These are phyloP conservation scores for Nephrotoma appendiculata DNA, from an alignment of 2,888 invertebrate species.

Conservation along the genomic window DNA sequence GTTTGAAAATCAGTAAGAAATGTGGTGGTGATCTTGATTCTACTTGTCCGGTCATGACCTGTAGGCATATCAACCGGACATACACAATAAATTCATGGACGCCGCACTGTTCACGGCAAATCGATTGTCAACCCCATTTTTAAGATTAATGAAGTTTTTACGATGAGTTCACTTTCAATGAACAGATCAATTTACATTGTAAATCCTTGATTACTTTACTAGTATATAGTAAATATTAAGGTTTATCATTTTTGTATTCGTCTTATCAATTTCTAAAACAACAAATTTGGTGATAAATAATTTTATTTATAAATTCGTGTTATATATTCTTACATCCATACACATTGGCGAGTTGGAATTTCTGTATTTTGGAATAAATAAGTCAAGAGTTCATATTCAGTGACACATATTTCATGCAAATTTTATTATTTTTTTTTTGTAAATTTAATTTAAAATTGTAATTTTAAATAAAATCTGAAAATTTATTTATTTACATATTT, in stretches of 20 bases:
- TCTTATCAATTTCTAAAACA: not conserved
- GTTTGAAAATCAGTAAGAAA: too few relatives aligned
- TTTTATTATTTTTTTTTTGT: not conserved
- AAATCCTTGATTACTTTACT: not conserved
- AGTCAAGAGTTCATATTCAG: conserved; percentile 2
- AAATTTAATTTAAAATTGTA: not conserved
- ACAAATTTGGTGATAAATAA: not conserved
- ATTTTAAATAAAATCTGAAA: not conserved
- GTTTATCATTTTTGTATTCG: not conserved
- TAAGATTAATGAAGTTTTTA: too few relatives aligned
- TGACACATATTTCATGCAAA: conserved; percentile 2
- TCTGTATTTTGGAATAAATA: not conserved
- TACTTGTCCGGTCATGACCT: too few relatives aligned
- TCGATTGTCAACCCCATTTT: too few relatives aligned
- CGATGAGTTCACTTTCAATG: too few relatives aligned
- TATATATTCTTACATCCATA: not conserved
- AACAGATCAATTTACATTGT: too few relatives aligned
- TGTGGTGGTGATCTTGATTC: too few relatives aligned
- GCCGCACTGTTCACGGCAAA: too few relatives aligned
- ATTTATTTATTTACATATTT: not conserved
- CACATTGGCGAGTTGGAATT: not conserved
- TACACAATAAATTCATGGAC: too few relatives aligned
- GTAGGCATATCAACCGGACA: too few relatives aligned
- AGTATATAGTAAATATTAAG: not conserved
- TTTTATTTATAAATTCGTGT: not conserved